Evolutionary conservation across 2,888 invertebrate genomes (phyloP), one percentile per base, ranked within the genome.

Genomic region (Nineta flava): DNA sequence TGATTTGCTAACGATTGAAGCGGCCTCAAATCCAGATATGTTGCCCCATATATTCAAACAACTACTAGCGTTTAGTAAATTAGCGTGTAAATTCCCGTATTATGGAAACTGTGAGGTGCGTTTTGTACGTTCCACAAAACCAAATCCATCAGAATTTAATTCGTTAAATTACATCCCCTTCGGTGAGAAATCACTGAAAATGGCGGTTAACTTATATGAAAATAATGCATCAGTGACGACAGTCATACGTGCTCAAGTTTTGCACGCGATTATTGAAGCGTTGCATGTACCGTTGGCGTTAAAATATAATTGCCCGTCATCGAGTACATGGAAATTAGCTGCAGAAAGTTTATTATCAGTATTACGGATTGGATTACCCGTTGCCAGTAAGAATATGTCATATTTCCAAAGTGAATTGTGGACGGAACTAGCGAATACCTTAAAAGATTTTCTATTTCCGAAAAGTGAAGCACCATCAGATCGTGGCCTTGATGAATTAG

Each of bases 361-460:
- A 17, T 69, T 96, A 53, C 82, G 83, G 55, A 81, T 85, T 1
- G 93, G 92, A 0, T 70, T 97, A 40, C 93, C 93, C 6, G 73
- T 95, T 17, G 94, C 94, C 19, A 76, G 92, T 57, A 80, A 81
- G 53, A 72, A 78, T 59, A 81, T 87, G 35, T 79, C 81, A 54
- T 76, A 77, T 41, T 87, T 87, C 64, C 68, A 74, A 49, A 34
- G 41, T n/a, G 74, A 74, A 47, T 83, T 88, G 72, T 97, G 97
- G 97, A 77, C 81, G 49, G 84, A 84, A 57, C 71, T 97, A 51
- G 90, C 88, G 0, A 76, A 76, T 48, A 85, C 91, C 0, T 68
- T 97, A 35, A 92, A 96, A 59, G 86, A 88, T 50, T 96, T 95
- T 65, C 74, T 97, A 51, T 97, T 97, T 63, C 87, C 88, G 9